These are phyloP conservation scores for Stichopus chloronotus DNA, from an alignment of 35 echinoderm and acorn worm species.

Conservation along the genomic window DNA sequence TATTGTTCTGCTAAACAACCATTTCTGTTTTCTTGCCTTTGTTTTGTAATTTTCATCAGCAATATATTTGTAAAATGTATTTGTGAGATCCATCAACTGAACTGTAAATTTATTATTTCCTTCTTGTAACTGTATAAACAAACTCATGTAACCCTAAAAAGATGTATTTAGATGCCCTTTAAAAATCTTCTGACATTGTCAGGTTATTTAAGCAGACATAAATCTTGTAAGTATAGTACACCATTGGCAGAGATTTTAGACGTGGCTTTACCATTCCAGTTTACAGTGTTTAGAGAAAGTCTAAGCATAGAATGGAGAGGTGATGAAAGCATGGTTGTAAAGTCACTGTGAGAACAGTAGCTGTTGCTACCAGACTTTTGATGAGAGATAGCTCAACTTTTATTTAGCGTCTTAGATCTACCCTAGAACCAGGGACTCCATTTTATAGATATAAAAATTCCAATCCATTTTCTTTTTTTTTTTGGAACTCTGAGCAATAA, in stretches of 20 bases:
- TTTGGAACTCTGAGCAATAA: neutral
- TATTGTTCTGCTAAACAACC: too few relatives aligned
- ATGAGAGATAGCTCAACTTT: neutral
- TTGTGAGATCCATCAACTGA: neutral
- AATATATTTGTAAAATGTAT: neutral
- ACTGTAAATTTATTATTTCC: slow-evolving; percentile 40
- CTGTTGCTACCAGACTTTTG: neutral
- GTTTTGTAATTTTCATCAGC: too few relatives aligned
- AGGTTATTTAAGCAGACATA: slow-evolving; percentile 23
- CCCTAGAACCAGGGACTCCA: too few relatives aligned
- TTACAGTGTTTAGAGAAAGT: slow-evolving; percentile 20
- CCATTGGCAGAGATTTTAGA: neutral
- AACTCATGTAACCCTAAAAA: slow-evolving; percentile 10
- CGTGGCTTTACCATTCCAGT: neutral
- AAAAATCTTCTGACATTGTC: slow-evolving; percentile 22
- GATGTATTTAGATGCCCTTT: neutral
- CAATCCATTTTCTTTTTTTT: neutral
- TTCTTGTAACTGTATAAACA: slow-evolving; percentile 35
- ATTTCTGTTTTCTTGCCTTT: too few relatives aligned
- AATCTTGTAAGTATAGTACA: slow-evolving; percentile 12
- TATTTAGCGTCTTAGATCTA: neutral
- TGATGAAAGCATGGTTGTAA: slow-evolving; percentile 20
- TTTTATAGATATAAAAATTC: neutral
- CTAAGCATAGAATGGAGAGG: slow-evolving; percentile 9
- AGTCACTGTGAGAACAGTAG: neutral